These are phyloP conservation scores for Andricus quercusramuli DNA, from an alignment of 2,888 invertebrate species.

Conservation along the genomic window DNA sequence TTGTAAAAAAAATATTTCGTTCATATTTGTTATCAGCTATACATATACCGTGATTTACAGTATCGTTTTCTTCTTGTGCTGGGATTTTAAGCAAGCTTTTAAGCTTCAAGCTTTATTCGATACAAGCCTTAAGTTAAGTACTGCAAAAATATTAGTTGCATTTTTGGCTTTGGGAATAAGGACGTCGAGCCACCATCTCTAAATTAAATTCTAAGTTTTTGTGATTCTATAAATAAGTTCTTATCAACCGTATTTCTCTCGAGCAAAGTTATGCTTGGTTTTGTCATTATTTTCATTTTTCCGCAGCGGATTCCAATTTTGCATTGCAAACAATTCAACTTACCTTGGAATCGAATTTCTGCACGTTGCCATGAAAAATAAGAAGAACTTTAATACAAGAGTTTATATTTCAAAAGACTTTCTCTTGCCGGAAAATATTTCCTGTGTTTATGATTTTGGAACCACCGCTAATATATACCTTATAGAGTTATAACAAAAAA, in stretches of 20 bases:
- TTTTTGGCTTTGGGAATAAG: neutral
- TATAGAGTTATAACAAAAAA: neutral
- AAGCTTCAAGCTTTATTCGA: neutral
- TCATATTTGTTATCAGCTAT: no score
- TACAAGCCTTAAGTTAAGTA: neutral
- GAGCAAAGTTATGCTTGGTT: neutral
- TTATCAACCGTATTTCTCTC: neutral
- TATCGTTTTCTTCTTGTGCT: neutral
- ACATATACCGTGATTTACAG: neutral
- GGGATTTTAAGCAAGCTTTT: neutral
- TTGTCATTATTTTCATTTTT: neutral
- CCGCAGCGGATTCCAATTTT: neutral
- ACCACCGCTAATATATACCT: neutral
- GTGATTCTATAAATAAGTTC: neutral
- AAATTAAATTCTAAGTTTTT: neutral
- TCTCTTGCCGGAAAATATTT: slow-evolving; percentile 38
- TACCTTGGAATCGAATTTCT: slow-evolving; percentile 77
- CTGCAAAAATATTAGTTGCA: slow-evolving; percentile 6
- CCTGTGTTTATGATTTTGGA: neutral
- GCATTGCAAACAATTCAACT: slow-evolving; percentile 54
- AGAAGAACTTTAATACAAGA: slow-evolving; percentile 46
- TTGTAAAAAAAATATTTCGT: no score
- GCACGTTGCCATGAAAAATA: slow-evolving; percentile 60
- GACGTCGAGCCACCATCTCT: neutral
- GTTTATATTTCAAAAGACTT: slow-evolving; percentile 16